These are phyloP conservation scores for Gari tellinella DNA, from an alignment of 2,888 invertebrate genomes.

Conservation along the genomic window DNA sequence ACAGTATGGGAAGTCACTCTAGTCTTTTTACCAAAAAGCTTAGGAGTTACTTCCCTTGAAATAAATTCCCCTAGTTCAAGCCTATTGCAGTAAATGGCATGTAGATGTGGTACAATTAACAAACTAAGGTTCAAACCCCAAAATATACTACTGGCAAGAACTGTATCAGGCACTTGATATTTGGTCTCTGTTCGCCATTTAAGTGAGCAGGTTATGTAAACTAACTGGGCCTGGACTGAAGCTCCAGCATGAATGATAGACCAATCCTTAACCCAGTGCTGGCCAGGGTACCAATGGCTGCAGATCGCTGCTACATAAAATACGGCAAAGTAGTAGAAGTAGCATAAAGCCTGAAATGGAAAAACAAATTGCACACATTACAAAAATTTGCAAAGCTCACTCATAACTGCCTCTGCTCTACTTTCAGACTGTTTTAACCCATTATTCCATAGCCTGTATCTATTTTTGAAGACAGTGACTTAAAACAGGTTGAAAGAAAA, in stretches of 20 bases:
- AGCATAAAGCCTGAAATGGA: slow-evolving; percentile 77
- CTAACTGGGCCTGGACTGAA: slow-evolving; percentile 77
- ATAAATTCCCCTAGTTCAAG: slow-evolving; percentile 29
- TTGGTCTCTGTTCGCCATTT: slow-evolving; percentile 69
- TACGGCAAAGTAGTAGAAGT: slow-evolving; percentile 80
- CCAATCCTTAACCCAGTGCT: slow-evolving; percentile 78
- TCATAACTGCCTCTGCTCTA: no score
- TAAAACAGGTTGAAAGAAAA: no score
- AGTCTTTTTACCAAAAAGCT: slow-evolving; percentile 1
- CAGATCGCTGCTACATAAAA: slow-evolving; percentile 74
- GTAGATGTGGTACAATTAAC: slow-evolving; percentile 75
- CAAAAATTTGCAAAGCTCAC: no score
- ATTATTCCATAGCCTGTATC: no score
- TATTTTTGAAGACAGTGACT: no score
- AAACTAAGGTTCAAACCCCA: slow-evolving; percentile 73
- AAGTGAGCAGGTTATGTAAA: slow-evolving; percentile 68
- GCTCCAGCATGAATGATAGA: slow-evolving; percentile 80
- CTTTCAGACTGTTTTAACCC: no score
- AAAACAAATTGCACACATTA: background rate
- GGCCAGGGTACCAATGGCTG: slow-evolving; percentile 69
- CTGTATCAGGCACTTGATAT: slow-evolving; percentile 57
- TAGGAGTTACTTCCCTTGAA: slow-evolving; percentile 18
- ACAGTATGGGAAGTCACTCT: background rate
- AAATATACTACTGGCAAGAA: slow-evolving; percentile 61
- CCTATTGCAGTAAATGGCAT: slow-evolving; percentile 68